Conservation (phyloP, 37 sponge, comb jelly and placozoan species). For the Sycon ciliatum region DNA sequence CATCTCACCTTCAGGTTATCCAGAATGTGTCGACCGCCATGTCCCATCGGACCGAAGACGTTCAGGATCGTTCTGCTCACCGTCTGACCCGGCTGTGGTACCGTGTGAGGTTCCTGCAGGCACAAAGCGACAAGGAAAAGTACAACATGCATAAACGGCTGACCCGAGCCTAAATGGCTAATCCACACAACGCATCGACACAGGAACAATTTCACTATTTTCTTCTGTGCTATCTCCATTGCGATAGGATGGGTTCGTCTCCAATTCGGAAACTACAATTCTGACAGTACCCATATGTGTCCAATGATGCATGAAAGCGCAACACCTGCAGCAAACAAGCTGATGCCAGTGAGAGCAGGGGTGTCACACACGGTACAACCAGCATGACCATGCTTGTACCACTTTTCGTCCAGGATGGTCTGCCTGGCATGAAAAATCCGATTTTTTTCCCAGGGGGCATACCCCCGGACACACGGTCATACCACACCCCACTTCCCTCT, state of each 20-base stretch:
- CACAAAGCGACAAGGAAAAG: not conserved
- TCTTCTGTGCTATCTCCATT: too few relatives aligned
- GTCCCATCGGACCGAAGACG: slow-evolving; percentile 92
- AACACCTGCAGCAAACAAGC: too few relatives aligned
- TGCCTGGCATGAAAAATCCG: not conserved
- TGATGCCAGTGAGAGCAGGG: too few relatives aligned
- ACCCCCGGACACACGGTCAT: not conserved
- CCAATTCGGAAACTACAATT: too few relatives aligned
- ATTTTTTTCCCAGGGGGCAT: not conserved
- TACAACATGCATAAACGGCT: not conserved
- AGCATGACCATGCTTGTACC: not conserved
- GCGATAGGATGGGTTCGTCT: too few relatives aligned
- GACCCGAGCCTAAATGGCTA: too few relatives aligned
- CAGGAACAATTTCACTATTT: not conserved
- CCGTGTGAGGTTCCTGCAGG: slow-evolving; percentile 35
- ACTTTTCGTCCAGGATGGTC: too few relatives aligned
- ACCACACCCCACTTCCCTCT: not conserved
- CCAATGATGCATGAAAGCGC: too few relatives aligned
- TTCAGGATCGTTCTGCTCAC: slow-evolving; percentile 89
- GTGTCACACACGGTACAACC: not conserved
- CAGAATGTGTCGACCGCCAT: slow-evolving; percentile 86
- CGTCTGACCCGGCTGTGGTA: slow-evolving; percentile 77
- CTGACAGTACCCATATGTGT: too few relatives aligned
- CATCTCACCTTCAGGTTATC: slow-evolving; percentile 61
- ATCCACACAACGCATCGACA: slow-evolving; percentile 12